Conservation (phyloP, 2,797 vertebrate genomes). For the Rhinatrema bivittatum region DNA sequence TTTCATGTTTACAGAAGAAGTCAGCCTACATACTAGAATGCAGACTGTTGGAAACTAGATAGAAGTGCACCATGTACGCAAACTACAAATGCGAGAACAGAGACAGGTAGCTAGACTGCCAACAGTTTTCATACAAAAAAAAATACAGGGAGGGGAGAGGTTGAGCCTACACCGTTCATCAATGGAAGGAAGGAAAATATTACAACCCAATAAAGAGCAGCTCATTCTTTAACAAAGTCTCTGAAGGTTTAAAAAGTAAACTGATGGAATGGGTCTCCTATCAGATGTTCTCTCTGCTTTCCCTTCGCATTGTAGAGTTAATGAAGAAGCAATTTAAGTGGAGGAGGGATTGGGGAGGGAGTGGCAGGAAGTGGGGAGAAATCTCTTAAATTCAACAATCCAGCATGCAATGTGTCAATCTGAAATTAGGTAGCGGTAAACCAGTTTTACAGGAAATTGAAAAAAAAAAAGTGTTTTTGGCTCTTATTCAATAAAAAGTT, state of each 20-base stretch:
- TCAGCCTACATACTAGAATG: constrained; percentile 58
- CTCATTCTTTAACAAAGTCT: no score
- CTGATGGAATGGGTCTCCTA: constrained; percentile 24
- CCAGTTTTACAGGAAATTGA: no score
- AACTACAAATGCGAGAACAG: constrained; percentile 58
- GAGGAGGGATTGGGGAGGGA: constrained; percentile 16
- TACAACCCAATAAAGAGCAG: constrained; percentile 33
- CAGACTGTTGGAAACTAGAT: constrained; percentile 47
- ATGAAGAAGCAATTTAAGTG: constrained; percentile 26
- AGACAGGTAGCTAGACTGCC: constrained; percentile 43
- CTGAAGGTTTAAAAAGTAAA: constrained; percentile 38
- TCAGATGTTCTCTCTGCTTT: constrained; percentile 28
- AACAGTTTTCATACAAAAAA: constrained; percentile 46
- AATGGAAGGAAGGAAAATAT: constrained; percentile 25
- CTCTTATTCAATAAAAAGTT: constrained; percentile 42
- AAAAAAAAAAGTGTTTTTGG: constrained; percentile 46
- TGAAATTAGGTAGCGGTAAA: no score
- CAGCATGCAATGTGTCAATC: no score
- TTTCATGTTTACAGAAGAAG: constrained; percentile 69
- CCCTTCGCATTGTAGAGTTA: constrained; percentile 25
- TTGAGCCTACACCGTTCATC: constrained; percentile 35
- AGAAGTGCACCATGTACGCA: constrained; percentile 57
- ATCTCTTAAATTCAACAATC: constrained; percentile 49
- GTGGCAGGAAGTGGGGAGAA: no score
- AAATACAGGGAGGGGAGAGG: constrained; percentile 6